Evolutionary conservation across 2,888 invertebrate genomes (phyloP).

Genomic region (Anaspis maculata): DNA sequence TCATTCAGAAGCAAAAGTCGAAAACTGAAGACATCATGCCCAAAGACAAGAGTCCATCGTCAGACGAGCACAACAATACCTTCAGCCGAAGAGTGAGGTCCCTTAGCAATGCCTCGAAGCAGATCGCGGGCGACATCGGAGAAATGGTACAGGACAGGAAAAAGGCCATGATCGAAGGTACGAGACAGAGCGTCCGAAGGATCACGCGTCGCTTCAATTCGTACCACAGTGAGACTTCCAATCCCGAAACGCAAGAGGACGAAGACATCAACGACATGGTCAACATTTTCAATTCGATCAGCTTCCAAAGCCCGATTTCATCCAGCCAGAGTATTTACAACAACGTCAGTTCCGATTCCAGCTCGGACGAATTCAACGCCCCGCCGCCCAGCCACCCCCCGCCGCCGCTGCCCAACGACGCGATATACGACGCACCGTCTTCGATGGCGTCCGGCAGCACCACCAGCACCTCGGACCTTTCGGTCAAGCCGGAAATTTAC

Average conservation of each 20-base stretch:
- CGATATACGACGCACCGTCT: slow-evolving; percentile 47
- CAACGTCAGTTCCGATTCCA: slow-evolving; percentile 24
- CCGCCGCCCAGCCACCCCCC: slow-evolving; percentile 53
- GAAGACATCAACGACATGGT: slow-evolving; percentile 25
- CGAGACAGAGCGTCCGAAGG: slow-evolving; percentile 44
- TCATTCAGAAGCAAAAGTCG: slow-evolving; percentile 40
- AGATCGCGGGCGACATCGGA: slow-evolving; percentile 49
- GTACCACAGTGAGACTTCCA: slow-evolving; percentile 9
- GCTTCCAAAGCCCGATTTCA: slow-evolving; percentile 28
- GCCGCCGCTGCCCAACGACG: slow-evolving; percentile 50
- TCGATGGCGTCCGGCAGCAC: slow-evolving; percentile 35
- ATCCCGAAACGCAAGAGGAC: slow-evolving; percentile 13
- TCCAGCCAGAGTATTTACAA: slow-evolving; percentile 24
- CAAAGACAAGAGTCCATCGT: slow-evolving; percentile 7
- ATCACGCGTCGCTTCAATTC: slow-evolving; percentile 35
- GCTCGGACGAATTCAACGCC: slow-evolving; percentile 29
- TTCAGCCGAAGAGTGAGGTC: slow-evolving; percentile 37
- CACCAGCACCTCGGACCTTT: slow-evolving; percentile 32
- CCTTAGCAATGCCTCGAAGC: slow-evolving; percentile 50
- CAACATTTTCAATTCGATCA: slow-evolving; percentile 48
- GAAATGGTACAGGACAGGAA: slow-evolving; percentile 48
- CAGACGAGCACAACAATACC: slow-evolving; percentile 26
- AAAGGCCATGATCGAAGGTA: slow-evolving; percentile 57
- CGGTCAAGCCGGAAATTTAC: slow-evolving; percentile 26
- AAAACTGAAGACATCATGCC: slow-evolving; percentile 11